Percentiles rank a stretch among this genome's conserved stretches.
Conservation (phyloP, 2,113 vertebrate genomes). For the Salvelinus alpinus region DNA sequence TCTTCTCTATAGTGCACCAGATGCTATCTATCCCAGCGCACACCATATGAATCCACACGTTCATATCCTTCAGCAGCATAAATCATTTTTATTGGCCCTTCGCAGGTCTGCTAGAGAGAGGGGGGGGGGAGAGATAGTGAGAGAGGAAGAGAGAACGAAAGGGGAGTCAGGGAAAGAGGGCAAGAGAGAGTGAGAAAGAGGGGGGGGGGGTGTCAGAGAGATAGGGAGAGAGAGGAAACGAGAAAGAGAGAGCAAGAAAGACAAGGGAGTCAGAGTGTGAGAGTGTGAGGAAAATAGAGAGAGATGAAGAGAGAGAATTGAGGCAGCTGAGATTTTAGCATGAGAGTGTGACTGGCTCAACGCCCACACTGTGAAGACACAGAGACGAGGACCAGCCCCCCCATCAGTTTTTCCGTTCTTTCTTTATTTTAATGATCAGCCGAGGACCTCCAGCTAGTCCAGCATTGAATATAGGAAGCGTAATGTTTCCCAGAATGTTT, state of each 20-base stretch:
- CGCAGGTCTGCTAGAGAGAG: conserved; percentile 52
- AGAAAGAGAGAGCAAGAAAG: background rate
- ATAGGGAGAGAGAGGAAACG: background rate
- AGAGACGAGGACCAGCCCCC: conserved; percentile 62
- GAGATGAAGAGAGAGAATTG: conserved; percentile 29
- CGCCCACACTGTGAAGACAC: conserved; percentile 51
- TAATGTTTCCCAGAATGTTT: conserved; percentile 72
- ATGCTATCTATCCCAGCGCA: conserved; percentile 22
- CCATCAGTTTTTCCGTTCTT: conserved; percentile 67
- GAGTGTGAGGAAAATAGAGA: background rate
- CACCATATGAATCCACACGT: conserved; percentile 47
- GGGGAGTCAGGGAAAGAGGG: background rate
- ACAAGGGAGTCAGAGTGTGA: background rate
- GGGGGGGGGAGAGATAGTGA: conserved; percentile 33
- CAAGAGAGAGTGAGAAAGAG: conserved; percentile 1
- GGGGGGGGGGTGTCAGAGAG: background rate
- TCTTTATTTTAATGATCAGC: conserved; percentile 61
- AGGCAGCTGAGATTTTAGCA: conserved; percentile 47
- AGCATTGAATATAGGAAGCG: conserved; percentile 65
- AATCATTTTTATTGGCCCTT: conserved; percentile 54
- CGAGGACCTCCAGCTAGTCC: conserved; percentile 69
- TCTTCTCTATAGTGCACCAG: conserved; percentile 30
- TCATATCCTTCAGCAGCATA: conserved; percentile 48
- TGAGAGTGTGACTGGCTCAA: conserved; percentile 60
- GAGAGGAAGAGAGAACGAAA: too few species aligned